Evolutionary conservation across 2,797 vertebrate genomes (phyloP), one percentile per base, ranked within the genome.

Genomic region (Austrolebias charrua): DNA sequence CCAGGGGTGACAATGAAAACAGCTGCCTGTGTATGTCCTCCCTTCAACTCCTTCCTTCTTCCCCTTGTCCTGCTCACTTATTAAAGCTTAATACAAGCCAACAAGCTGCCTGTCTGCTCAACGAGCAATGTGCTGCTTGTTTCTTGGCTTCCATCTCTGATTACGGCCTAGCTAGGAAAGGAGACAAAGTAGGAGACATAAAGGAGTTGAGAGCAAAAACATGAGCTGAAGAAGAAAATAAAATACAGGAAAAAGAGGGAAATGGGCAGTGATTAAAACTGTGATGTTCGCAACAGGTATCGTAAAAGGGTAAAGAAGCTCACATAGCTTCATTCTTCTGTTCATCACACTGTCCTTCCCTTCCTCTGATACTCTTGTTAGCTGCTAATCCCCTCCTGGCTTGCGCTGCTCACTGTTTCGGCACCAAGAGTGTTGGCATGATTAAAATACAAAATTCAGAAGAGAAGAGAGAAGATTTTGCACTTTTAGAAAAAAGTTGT

Each of bases 1-100:
- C 24, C 19, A 60, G 33, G 40, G 78, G 61, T 79, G 80, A 77
- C 78, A 76, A 75, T 54, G 44, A 66, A 67, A 59, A 73, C 60
- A 69, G 66, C 55, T 58, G 65, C 69, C 55, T 55, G 49, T 43
- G n/a, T 55, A 54, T 75, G 75, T 62, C 69, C 69, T 75, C 64
- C 72, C 69, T 65, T 78, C 72, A 69, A 43, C 80, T 82, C 51
- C 61, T 55, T 63, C 64, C 71, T 58, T 69, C 66, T 71, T 75
- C 33, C 55, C 71, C 80, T 38, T 75, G 73, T 79, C 80, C 82
- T 12, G 62, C 75, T 84, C 69, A 70, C 85, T 90, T 86, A 86
- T 90, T 88, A 89, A 90, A 88, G 77, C 83, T 71, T 91, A 90
- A 91, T 88, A 80, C 84, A 84, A 88, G 89, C 81, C 81, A 89